Conservation (phyloP, 2,113 vertebrate genomes). For the Oryzias woworae region DNA sequence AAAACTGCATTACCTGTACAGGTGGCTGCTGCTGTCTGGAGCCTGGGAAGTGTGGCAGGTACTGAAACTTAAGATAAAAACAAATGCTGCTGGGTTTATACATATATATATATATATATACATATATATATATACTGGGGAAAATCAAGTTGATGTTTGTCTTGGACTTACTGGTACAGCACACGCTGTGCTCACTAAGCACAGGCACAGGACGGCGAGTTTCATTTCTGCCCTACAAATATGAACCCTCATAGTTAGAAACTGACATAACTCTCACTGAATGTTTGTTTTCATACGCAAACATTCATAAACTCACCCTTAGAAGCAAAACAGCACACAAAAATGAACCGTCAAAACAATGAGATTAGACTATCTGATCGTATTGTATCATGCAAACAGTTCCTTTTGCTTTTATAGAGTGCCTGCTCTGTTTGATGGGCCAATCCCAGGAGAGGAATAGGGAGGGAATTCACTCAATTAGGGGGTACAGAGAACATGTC, state of each 20-base stretch:
- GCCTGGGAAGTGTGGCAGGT: slow-evolving; percentile 66
- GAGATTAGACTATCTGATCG: slow-evolving; percentile 22
- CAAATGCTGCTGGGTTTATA: background rate
- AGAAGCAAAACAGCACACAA: background rate
- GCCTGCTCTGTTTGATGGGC: slow-evolving; percentile 19
- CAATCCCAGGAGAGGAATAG: slow-evolving; percentile 24
- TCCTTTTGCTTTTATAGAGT: slow-evolving; percentile 55
- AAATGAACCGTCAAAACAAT: slow-evolving; percentile 1
- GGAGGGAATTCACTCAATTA: slow-evolving; percentile 47
- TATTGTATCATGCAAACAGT: slow-evolving; percentile 4
- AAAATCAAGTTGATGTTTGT: background rate
- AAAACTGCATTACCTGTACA: slow-evolving; percentile 59
- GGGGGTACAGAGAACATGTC: slow-evolving; percentile 45
- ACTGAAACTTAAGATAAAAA: slow-evolving; percentile 45
- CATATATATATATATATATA: background rate
- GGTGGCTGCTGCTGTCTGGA: slow-evolving; percentile 48
- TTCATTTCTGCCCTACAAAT: slow-evolving; percentile 62
- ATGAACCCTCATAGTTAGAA: slow-evolving; percentile 3
- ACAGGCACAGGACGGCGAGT: slow-evolving; percentile 62
- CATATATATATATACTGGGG: background rate
- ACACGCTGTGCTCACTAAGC: slow-evolving; percentile 60
- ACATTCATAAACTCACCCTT: slow-evolving; percentile 43
- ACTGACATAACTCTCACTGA: background rate
- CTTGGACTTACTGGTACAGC: slow-evolving; percentile 69
- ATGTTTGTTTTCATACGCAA: background rate